phyloP scores from a whole-genome alignment of 2,113 vertebrate species.

The Equus quagga region DNA sequence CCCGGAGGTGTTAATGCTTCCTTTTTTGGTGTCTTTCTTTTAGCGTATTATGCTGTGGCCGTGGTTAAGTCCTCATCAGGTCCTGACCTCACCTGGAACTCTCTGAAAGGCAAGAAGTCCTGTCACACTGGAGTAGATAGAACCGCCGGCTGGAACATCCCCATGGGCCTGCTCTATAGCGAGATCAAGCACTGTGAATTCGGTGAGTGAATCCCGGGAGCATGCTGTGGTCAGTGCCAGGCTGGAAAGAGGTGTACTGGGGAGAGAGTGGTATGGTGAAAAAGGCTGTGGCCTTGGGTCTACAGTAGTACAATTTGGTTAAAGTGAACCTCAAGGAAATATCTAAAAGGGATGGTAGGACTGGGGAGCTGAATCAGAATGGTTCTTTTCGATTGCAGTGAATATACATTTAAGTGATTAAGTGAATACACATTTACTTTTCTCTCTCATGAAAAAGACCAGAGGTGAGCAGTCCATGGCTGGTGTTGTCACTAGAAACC shows the following conservation, averaged over 20 bases:
- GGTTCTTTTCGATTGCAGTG: not conserved
- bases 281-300: not conserved
- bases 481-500: not conserved
- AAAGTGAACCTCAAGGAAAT: not conserved
- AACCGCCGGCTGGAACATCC: conserved; percentile 95
- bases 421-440: not conserved
- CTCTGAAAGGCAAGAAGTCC: conserved; percentile 89
- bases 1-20: not conserved
- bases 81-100: conserved; percentile 86
- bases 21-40: conserved; percentile 34
- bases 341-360: not conserved
- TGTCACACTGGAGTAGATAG: conserved; percentile 93
- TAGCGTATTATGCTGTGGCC: conserved; percentile 91
- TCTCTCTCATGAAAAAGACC: not conserved
- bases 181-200: conserved; percentile 87
- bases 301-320: not conserved
- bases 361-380: not conserved
- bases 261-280: not conserved
- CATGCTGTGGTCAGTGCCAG: not conserved
- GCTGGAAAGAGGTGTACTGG: not conserved
- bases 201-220: conserved; percentile 84
- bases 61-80: conserved; percentile 88
- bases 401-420: not conserved
- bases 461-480: not conserved
- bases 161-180: conserved; percentile 91